Percentiles rank a stretch among this genome's conserved stretches.
These are phyloP conservation scores for Pteromalus puparum DNA, from an alignment of 1,140 invertebrate species.

Conservation along the genomic window DNA sequence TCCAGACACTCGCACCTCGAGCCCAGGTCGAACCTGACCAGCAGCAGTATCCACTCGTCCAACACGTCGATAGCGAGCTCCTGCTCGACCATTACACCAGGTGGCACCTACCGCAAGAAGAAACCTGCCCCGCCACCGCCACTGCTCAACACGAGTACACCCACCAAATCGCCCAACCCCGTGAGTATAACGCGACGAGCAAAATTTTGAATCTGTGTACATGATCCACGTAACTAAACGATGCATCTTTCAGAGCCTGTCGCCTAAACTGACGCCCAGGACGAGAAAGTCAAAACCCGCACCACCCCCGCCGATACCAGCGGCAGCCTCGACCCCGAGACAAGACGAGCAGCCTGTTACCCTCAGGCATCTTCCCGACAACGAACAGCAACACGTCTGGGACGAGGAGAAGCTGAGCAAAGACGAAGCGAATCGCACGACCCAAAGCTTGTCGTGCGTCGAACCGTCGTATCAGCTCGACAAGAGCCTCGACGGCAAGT, in stretches of 20 bases:
- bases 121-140: conserved; percentile 83
- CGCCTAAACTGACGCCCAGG: conserved; percentile 63
- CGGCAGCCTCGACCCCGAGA: not conserved
- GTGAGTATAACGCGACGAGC: conserved; percentile 9
- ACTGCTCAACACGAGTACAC: conserved; percentile 61
- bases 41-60: conserved; percentile 64
- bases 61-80: conserved; percentile 69
- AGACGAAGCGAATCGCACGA: conserved; percentile 78
- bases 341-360: not conserved
- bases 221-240: not conserved
- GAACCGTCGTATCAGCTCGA: conserved; percentile 65
- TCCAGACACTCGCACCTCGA: conserved; percentile 60
- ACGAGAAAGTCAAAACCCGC: conserved; percentile 76
- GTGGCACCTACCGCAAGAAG: conserved; percentile 77
- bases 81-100: conserved; percentile 63
- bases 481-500: conserved; percentile 81
- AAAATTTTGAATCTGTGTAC: conserved; percentile 24
- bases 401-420: conserved; percentile 77
- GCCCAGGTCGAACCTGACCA: conserved; percentile 58
- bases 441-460: conserved; percentile 69
- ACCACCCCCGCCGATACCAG: conserved; percentile 67
- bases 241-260: conserved; percentile 66
- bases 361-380: not conserved
- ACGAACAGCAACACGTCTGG: conserved; percentile 53
- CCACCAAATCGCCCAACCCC: conserved; percentile 33